These are phyloP conservation scores for Coboldia fuscipes DNA, from an alignment of 1,140 invertebrate genomes.

Conservation along the genomic window DNA sequence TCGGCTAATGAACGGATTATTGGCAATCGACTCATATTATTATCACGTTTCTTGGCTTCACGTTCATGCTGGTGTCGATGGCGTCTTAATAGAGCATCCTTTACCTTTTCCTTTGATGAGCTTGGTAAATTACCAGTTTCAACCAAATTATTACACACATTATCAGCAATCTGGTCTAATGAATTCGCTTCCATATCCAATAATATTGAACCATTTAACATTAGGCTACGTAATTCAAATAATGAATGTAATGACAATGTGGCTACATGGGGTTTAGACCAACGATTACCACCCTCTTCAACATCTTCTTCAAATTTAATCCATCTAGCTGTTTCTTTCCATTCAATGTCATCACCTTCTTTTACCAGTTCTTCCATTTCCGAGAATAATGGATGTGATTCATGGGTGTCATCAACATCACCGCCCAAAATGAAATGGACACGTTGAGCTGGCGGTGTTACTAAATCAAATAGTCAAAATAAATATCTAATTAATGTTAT, in stretches of 20 bases:
- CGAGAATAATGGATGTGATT: conserved; percentile 76
- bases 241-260: conserved; percentile 77
- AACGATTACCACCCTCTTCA: conserved; percentile 80
- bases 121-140: conserved; percentile 50
- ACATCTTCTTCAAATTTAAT: conserved; percentile 92
- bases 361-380: conserved; percentile 86
- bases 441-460: conserved; percentile 68
- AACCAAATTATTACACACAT: conserved; percentile 81
- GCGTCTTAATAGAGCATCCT: conserved; percentile 68
- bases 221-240: conserved; percentile 67
- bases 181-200: conserved; percentile 73
- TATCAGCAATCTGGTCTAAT: conserved; percentile 73
- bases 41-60: conserved; percentile 39
- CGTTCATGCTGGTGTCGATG: conserved; percentile 91
- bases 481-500: conserved; percentile 1
- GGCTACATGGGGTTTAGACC: conserved; percentile 88
- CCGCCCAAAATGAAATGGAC: conserved; percentile 93
- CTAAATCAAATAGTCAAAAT: conserved; percentile 30
- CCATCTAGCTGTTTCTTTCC: conserved; percentile 95
- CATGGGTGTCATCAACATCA: conserved; percentile 66
- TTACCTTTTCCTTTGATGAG: conserved; percentile 58
- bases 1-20: conserved; percentile 91
- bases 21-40: conserved; percentile 64
- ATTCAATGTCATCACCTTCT: conserved; percentile 75
- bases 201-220: conserved; percentile 77